Evolutionary conservation across 2,797 vertebrate genomes (phyloP), one percentile per base, ranked within the genome.

Genomic region (Tadarida brasiliensis): DNA sequence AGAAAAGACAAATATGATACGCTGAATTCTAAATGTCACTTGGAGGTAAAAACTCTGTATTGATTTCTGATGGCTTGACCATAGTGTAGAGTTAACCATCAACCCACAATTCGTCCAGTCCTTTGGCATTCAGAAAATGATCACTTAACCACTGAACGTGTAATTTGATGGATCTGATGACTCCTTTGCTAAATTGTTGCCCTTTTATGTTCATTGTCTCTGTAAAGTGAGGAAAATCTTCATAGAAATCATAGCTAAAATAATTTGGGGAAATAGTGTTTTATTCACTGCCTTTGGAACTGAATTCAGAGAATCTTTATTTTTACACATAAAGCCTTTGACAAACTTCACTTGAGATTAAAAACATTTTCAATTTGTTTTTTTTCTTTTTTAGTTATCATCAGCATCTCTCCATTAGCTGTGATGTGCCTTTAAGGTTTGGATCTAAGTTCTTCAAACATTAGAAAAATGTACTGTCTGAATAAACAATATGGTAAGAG

Each of bases 401-500:
- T 96, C 88, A 54, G 19, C 33, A 61, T 86, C 65, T 96, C 87
- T 95, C 16, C 78, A 84, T 24, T 44, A 77, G 57, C 22, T 30
- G 12, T 94, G 96, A 94, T 35, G 24, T 90, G 61, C 91, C 73
- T 97, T 96, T 86, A 82, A 80, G 90, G 61, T 95, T 96, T 89
- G 74, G 61, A 94, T 83, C 10, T 87, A 67, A 85, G 35, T 91
- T 95, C 95, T 95, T 91, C 65, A 67, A 84, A 67, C 83, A 94
- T 97, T 97, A 98, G 97, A 94, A 96, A 98, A 96, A 96, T 97
- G 33, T 93, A 88, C 90, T 96, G 49, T 94, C 89, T 96, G 80
- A 97, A 97, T 96, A 98, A 98, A 98, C 95, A 97, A 96, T 78
- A 94, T 87, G 57, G 63, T 96, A 96, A 97, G 93, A 97, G 82